Percentiles rank a stretch among this genome's conserved stretches.
Conservation (phyloP, 1,140 invertebrate species). For the roundworm (Caenorhabditis elegans) region DNA sequence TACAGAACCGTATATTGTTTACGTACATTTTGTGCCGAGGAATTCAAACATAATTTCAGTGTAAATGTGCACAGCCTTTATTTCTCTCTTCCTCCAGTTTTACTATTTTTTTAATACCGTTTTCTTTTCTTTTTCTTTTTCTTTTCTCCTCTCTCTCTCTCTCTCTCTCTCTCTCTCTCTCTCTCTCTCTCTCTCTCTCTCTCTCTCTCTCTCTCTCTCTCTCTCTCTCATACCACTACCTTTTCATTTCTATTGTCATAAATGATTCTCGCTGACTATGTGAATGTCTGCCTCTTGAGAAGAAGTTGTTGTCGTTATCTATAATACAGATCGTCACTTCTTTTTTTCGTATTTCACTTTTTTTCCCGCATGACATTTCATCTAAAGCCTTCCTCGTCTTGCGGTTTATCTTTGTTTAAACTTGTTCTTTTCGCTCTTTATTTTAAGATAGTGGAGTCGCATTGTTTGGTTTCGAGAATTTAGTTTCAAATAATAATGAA, state of each 20-base stretch:
- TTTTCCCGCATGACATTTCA: not conserved
- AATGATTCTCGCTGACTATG: conserved; percentile 16
- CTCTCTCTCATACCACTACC: not conserved
- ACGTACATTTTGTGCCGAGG: conserved; percentile 20
- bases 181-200: not conserved
- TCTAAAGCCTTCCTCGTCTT: too few relatives aligned
- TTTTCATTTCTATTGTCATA: not conserved
- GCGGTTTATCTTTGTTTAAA: conserved; percentile 1
- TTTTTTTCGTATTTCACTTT: not conserved
- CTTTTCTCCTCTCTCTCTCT: too few relatives aligned
- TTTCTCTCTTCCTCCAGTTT: not conserved
- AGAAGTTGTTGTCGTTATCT: not conserved
- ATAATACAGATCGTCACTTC: not conserved
- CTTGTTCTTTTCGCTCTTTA: not conserved
- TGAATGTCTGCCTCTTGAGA: not conserved
- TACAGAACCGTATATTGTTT: conserved; percentile 25
- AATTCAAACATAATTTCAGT: conserved; percentile 30
- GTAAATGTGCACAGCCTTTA: not conserved
- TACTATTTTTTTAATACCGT: not conserved
- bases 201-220: too few relatives aligned
- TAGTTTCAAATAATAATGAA: too few relatives aligned
- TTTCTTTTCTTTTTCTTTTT: not conserved
- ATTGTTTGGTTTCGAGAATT: too few relatives aligned
- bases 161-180: too few relatives aligned
- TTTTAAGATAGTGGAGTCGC: not conserved